Conservation (phyloP, 2,888 invertebrate genomes). For the Panzeria rudis region DNA sequence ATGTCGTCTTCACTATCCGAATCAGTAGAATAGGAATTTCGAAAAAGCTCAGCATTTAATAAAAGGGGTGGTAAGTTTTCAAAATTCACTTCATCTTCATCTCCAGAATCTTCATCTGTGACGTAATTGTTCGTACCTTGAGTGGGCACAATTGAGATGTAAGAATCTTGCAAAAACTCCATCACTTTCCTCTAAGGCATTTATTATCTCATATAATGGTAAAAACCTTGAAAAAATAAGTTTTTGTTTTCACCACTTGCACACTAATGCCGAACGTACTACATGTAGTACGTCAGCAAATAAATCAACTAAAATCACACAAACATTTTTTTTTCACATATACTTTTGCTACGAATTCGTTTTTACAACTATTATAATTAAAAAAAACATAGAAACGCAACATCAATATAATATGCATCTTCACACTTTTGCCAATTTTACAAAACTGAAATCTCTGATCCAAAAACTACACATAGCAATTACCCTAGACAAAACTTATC, state of each 20-base stretch:
- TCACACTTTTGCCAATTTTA: constrained; percentile 28
- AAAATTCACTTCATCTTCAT: constrained; percentile 33
- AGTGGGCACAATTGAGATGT: too few species aligned
- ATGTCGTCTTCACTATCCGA: constrained; percentile 43
- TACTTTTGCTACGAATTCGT: constrained; percentile 35
- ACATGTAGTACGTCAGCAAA: constrained; percentile 43
- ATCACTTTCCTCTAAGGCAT: too few species aligned
- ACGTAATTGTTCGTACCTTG: constrained; percentile 9
- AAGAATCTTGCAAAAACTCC: too few species aligned
- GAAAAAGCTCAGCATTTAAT: constrained; percentile 8
- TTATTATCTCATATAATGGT: too few species aligned
- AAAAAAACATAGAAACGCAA: constrained; percentile 36
- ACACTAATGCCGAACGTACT: constrained; percentile 43
- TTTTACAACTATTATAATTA: constrained; percentile 51
- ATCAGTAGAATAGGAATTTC: constrained; percentile 37
- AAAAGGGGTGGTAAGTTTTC: constrained; percentile 32
- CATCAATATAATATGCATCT: constrained; percentile 29
- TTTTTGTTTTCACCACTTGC: too few species aligned
- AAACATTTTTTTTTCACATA: constrained; percentile 29
- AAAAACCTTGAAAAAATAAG: too few species aligned
- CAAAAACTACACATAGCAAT: constrained; percentile 30
- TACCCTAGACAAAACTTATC: too few species aligned
- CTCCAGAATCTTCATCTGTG: constrained; percentile 14
- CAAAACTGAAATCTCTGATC: constrained; percentile 45
- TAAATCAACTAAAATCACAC: constrained; percentile 49